Evolutionary conservation across 92 coral and sea anemone species (phyloP).

Genomic region (Phenganax stokvisi): DNA sequence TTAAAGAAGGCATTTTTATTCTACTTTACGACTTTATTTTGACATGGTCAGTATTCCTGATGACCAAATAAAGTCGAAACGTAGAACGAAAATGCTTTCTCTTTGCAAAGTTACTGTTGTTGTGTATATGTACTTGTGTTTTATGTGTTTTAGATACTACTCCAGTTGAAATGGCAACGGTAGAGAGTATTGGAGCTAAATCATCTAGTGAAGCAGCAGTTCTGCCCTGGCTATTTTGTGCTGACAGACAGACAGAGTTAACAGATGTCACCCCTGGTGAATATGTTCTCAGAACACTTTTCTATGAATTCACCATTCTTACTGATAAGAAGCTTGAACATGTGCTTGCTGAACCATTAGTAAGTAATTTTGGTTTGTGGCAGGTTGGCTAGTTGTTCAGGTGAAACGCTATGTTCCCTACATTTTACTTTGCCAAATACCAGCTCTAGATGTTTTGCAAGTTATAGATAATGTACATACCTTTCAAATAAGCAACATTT

Average conservation of each 20-base stretch:
- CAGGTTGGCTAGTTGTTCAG: background rate
- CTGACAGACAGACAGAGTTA: constrained; percentile 55
- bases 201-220: constrained; percentile 34
- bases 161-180: constrained; percentile 1
- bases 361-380: constrained; percentile 42
- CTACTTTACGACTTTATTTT: background rate
- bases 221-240: constrained; percentile 73
- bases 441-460: no score
- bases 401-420: background rate
- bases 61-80: background rate
- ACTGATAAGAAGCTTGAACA: constrained; percentile 89
- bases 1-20: background rate
- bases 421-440: background rate
- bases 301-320: constrained; percentile 78
- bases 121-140: background rate
- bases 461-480: no score
- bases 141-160: background rate
- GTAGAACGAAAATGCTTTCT: background rate
- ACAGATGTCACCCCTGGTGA: constrained; percentile 81
- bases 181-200: background rate
- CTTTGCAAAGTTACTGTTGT: background rate
- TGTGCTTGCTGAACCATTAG: constrained; percentile 85
- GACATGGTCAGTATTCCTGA: background rate
- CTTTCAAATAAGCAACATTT: no score
- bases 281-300: constrained; percentile 83